Percentiles rank a stretch among this genome's conserved stretches.
phyloP scores from a whole-genome alignment of 1,140 invertebrate species.

The Leptopilina clavipes region DNA sequence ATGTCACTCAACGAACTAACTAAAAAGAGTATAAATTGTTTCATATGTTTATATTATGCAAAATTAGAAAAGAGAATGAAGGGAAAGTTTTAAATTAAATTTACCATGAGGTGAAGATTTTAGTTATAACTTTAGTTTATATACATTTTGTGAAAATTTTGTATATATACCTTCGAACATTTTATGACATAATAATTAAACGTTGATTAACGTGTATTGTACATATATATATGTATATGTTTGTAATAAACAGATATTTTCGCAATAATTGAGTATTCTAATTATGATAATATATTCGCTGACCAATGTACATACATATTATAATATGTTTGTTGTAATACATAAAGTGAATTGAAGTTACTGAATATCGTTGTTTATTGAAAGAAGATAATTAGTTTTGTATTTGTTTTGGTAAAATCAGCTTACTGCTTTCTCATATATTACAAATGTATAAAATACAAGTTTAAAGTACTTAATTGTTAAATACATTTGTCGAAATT shows the following conservation, averaged over 20 bases:
- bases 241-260: not conserved
- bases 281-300: not conserved
- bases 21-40: not conserved
- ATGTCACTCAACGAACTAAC: not conserved
- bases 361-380: not conserved
- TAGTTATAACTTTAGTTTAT: too few species aligned
- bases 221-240: not conserved
- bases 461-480: not conserved
- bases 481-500: too few species aligned
- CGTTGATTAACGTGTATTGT: too few species aligned
- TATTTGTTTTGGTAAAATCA: too few species aligned
- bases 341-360: not conserved
- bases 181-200: too few species aligned
- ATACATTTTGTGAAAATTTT: too few species aligned
- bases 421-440: too few species aligned
- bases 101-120: not conserved
- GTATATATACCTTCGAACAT: too few species aligned
- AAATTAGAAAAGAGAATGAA: not conserved
- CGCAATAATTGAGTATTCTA: slow-evolving; percentile 18
- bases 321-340: slow-evolving; percentile 1
- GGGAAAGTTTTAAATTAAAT: slow-evolving; percentile 9
- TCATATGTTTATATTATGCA: not conserved
- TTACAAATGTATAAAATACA: not conserved
- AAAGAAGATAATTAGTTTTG: not conserved
- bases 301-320: not conserved